These are phyloP conservation scores for Triops cancriformis DNA, from an alignment of 1,140 invertebrate genomes.

Conservation along the genomic window DNA sequence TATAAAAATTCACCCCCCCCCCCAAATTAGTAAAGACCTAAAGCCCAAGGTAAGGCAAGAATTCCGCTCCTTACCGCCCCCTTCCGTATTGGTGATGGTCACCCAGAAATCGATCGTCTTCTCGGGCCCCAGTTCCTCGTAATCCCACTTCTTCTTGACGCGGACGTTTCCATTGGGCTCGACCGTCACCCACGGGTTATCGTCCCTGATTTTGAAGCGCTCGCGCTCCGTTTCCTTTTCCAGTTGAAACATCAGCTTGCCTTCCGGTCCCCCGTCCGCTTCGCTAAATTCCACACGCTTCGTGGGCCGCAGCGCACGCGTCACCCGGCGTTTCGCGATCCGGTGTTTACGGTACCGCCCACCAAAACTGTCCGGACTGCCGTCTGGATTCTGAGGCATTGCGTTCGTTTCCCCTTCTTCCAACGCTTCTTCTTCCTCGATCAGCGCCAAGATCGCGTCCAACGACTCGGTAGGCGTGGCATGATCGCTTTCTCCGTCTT, in stretches of 20 bases:
- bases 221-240: conserved; percentile 86
- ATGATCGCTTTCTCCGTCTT: conserved; percentile 39
- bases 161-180: conserved; percentile 81
- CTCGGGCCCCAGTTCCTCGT: conserved; percentile 86
- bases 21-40: background rate
- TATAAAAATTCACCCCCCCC: background rate
- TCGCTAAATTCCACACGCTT: conserved; percentile 87
- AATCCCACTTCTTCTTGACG: conserved; percentile 94
- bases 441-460: conserved; percentile 31
- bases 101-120: conserved; percentile 96
- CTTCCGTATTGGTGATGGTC: conserved; percentile 78
- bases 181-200: conserved; percentile 88
- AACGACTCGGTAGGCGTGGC: conserved; percentile 41
- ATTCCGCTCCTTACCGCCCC: conserved; percentile 54
- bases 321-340: conserved; percentile 67
- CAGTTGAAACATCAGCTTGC: conserved; percentile 75
- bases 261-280: conserved; percentile 77
- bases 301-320: conserved; percentile 76
- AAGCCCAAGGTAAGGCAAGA: background rate
- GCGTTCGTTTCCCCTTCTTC: conserved; percentile 24
- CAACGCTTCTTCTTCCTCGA: conserved; percentile 31
- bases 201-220: conserved; percentile 84
- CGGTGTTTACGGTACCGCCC: conserved; percentile 45
- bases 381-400: conserved; percentile 17
- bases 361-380: conserved; percentile 29